phyloP scores from a whole-genome alignment of 2,797 vertebrate genomes.

The Phoebastria nigripes region DNA sequence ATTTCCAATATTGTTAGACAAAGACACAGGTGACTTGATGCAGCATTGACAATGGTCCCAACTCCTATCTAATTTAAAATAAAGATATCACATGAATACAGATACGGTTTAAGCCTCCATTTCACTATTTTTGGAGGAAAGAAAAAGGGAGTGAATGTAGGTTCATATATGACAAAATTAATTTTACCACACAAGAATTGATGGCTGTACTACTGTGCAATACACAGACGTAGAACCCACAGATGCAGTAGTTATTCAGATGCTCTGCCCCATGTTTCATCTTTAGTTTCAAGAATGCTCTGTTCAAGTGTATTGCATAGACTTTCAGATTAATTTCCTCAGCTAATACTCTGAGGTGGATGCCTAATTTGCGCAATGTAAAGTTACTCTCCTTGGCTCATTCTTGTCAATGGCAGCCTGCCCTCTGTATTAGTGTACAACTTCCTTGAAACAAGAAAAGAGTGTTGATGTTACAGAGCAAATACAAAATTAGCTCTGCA shows the following conservation, averaged over 20 bases:
- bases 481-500: constrained; percentile 14
- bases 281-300: neutral
- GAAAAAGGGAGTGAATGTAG: neutral
- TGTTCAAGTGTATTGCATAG: neutral
- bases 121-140: neutral
- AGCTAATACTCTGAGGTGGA: neutral
- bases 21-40: neutral
- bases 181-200: neutral
- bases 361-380: neutral
- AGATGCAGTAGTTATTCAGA: neutral
- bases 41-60: neutral
- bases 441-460: constrained; percentile 25
- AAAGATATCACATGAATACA: neutral
- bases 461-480: neutral
- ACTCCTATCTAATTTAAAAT: neutral
- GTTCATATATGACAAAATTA: neutral
- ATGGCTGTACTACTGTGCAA: neutral
- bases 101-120: neutral
- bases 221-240: neutral
- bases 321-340: neutral
- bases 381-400: neutral
- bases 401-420: constrained; percentile 18
- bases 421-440: neutral
- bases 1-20: neutral
- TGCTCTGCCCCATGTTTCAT: neutral